These are phyloP conservation scores for Bombus balteatus DNA, from an alignment of 1,140 invertebrate species.

Conservation along the genomic window DNA sequence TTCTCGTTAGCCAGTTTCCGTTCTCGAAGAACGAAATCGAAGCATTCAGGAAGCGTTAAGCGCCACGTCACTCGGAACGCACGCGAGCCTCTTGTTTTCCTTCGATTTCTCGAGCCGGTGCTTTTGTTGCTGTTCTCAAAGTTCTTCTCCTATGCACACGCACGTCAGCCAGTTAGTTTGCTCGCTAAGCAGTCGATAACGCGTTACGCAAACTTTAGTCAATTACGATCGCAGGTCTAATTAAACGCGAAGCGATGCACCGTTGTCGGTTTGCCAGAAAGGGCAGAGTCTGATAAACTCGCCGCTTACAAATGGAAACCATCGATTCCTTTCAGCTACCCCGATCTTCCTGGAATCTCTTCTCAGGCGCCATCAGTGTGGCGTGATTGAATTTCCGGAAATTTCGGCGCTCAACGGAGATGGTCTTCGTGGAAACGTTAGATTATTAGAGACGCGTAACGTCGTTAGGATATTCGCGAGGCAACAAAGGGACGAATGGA, in stretches of 20 bases:
- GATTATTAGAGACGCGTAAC: too few species aligned
- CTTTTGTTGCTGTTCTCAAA: neutral
- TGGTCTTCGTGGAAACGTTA: too few species aligned
- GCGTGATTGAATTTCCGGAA: neutral
- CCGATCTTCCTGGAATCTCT: neutral
- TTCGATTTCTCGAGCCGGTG: neutral
- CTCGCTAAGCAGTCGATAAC: constrained; percentile 46
- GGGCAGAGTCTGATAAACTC: neutral
- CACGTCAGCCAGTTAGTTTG: constrained; percentile 21
- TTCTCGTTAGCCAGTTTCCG: neutral
- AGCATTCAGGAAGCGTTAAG: neutral
- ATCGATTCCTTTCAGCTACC: neutral
- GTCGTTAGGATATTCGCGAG: too few species aligned
- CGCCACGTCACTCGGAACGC: neutral
- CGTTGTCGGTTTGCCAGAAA: neutral
- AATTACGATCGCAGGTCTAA: constrained; percentile 58
- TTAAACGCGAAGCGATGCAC: constrained; percentile 47
- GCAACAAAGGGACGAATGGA: neutral
- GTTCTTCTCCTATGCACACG: constrained; percentile 44
- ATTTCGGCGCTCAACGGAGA: neutral
- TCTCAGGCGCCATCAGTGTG: neutral
- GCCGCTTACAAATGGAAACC: neutral
- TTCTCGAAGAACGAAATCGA: neutral
- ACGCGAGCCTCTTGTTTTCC: neutral
- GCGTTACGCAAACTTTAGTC: constrained; percentile 53